Conservation (phyloP, 30 jellyfish, hydroid and myxozoan species). For the Calvadosia cruxmelitensis region DNA sequence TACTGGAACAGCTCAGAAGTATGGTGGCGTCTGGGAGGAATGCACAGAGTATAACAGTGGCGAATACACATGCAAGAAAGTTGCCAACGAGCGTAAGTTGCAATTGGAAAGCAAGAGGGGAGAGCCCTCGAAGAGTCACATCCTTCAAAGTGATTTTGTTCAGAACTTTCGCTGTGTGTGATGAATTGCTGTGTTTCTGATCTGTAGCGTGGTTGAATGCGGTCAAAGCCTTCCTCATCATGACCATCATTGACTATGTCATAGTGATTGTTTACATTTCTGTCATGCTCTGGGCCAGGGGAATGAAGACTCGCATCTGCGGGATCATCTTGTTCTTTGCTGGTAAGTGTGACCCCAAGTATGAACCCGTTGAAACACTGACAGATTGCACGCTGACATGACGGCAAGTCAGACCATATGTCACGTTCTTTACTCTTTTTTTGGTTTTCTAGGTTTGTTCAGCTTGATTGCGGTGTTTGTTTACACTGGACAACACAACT, state of each 20-base stretch:
- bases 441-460: conserved; percentile 25
- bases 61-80: not conserved
- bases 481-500: conserved; percentile 41
- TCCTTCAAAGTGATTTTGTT: no score
- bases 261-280: conserved; percentile 32
- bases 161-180: no score
- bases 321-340: conserved; percentile 55
- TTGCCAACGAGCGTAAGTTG: not conserved
- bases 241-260: conserved; percentile 30
- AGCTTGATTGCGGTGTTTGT: conserved; percentile 43
- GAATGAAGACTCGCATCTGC: conserved; percentile 26
- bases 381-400: no score
- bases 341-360: no score
- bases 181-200: no score
- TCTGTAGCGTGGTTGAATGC: conserved; percentile 48
- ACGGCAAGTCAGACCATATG: no score
- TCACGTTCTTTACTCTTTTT: not conserved
- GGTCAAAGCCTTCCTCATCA: conserved; percentile 47
- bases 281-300: conserved; percentile 63
- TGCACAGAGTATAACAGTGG: conserved; percentile 45
- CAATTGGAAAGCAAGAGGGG: no score
- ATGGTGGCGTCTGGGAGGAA: conserved; percentile 74
- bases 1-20: conserved; percentile 14
- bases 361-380: no score
- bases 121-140: no score